A percentile compares a stretch with the other conserved stretches of the same genome.
Conservation (phyloP, 2,113 vertebrate genomes). For the Agapornis roseicollis region DNA sequence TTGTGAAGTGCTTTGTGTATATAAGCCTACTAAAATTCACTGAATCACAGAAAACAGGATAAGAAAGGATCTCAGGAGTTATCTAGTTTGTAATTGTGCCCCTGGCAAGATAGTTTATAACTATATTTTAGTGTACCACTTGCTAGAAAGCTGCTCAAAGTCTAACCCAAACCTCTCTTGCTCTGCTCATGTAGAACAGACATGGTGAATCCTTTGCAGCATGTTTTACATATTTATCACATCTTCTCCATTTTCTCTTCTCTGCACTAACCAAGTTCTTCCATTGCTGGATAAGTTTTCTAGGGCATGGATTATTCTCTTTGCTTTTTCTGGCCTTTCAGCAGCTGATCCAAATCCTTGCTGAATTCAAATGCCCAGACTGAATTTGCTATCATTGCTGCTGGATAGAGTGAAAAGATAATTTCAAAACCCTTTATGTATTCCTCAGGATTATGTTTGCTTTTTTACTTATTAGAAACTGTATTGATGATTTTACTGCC, state of each 20-base stretch:
- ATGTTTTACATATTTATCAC: not conserved
- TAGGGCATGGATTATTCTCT: constrained; percentile 13
- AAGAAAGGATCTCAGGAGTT: not conserved
- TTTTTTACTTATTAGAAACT: constrained; percentile 20
- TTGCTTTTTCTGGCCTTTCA: not conserved
- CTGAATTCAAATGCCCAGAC: not conserved
- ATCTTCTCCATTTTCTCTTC: not conserved
- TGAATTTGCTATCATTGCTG: not conserved
- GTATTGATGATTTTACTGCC: not conserved
- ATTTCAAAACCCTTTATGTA: constrained; percentile 14
- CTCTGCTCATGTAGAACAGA: not conserved
- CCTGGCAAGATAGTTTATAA: not conserved
- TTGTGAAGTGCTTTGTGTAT: not conserved
- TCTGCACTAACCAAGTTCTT: not conserved
- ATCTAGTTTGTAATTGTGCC: not conserved
- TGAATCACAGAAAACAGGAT: not conserved
- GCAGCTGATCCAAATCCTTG: constrained; percentile 31
- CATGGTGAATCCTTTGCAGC: not conserved
- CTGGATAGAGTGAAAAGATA: constrained; percentile 21
- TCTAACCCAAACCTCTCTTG: not conserved
- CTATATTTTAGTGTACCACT: not conserved
- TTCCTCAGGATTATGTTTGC: constrained; percentile 14
- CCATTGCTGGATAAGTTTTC: not conserved
- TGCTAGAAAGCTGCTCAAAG: constrained; percentile 4
- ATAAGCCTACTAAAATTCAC: not conserved